Evolutionary conservation across 2,113 vertebrate species (phyloP), one percentile per base, ranked within the genome.

Genomic region (Aleadryas rufinucha): DNA sequence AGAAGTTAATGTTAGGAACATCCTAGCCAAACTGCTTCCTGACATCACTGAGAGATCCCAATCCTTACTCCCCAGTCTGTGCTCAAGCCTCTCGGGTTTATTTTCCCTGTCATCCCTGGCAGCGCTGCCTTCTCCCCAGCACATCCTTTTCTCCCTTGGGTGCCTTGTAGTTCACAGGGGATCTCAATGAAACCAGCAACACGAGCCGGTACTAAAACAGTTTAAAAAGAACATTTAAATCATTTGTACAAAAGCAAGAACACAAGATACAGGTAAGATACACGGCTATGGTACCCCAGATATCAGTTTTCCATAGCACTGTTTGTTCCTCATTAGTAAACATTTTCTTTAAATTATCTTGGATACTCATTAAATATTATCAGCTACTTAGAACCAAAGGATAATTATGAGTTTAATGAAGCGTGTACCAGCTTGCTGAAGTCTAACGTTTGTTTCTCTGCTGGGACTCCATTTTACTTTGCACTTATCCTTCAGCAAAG

Each of bases 331-430:
- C 98, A 98, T 98, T 98, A 98, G 98, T 98, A 98, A 98, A 98
- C 98, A 98, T 98, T 98, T 98, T 98, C 98, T 98, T 98, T 98
- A 98, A 98, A 98, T 98, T 98, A 98, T 98, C 98, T 98, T 97
- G 96, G 98, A 99, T 99, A 98, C 99, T 99, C 99, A 99, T 99
- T 99, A 99, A 99, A 99, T 99, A 98, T 99, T 99, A 99, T 99
- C 98, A 99, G 99, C 98, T 99, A 99, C 98, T 99, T 99, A 99
- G 99, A 99, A 99, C 99, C 98, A 99, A 99, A 99, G 99, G 98
- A 99, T 99, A 99, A 99, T 99, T 99, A 99, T 99, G 99, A 99
- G 99, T 99, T 99, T 99, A 99, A 99, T 99, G 99, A 99, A 99
- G 99, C 99, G 45, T 98, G 98, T 97, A 98, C 98, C 98, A 98